Percentiles rank a stretch among this genome's conserved stretches.
phyloP scores from a whole-genome alignment of 2,113 vertebrate genomes.

The Actenoides lindsayi region DNA sequence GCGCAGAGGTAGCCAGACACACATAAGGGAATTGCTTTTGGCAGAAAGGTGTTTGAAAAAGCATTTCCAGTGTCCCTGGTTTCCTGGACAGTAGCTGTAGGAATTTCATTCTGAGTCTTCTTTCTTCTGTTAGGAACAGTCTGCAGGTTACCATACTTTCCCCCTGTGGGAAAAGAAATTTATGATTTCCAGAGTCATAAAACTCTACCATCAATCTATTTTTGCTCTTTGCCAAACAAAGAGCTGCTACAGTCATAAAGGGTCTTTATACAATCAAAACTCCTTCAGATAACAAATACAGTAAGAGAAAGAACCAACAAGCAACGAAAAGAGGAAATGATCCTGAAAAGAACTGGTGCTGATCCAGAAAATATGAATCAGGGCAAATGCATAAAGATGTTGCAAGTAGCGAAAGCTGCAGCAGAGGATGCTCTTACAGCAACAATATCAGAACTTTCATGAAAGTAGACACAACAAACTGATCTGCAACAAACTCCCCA shows the following conservation, averaged over 20 bases:
- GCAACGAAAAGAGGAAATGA: neutral
- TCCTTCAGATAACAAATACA: neutral
- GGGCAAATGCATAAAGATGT: neutral
- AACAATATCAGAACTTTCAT: neutral
- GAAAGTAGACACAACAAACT: neutral
- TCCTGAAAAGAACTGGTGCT: neutral
- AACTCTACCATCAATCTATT: neutral
- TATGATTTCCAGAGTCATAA: neutral
- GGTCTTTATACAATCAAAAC: neutral
- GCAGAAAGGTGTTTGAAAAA: constrained; percentile 35
- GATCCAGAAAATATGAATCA: neutral
- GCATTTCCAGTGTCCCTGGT: neutral
- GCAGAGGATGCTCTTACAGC: neutral
- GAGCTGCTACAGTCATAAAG: neutral
- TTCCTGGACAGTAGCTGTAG: constrained; percentile 58
- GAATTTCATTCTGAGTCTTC: constrained; percentile 69
- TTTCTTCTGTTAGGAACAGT: neutral
- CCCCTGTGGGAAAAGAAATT: constrained; percentile 8
- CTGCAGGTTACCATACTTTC: neutral
- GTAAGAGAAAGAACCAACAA: neutral
- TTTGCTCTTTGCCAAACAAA: neutral
- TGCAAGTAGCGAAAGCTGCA: neutral
- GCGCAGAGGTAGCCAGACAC: constrained; percentile 71
- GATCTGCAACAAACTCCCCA: rapidly evolving
- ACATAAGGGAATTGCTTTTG: neutral